phyloP scores from a whole-genome alignment of 2,113 vertebrate species.

The Aythya baeri region DNA sequence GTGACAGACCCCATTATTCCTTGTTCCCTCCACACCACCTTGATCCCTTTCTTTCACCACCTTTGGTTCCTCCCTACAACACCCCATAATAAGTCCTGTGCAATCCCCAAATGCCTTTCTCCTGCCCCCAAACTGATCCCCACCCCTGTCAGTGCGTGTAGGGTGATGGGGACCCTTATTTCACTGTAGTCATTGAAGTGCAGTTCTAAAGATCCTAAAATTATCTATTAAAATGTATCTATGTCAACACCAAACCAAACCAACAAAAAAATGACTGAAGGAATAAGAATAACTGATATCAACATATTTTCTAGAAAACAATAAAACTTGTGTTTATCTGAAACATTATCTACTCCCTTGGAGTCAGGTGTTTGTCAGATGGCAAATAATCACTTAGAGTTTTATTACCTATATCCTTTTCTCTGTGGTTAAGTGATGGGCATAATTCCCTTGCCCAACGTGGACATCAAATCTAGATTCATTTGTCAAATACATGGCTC shows the following conservation, averaged over 20 bases:
- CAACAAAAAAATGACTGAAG: neutral
- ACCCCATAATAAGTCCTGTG: neutral
- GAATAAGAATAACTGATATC: neutral
- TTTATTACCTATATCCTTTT: neutral
- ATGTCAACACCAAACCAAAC: neutral
- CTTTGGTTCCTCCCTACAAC: neutral
- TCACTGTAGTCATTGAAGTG: neutral
- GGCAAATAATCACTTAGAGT: neutral
- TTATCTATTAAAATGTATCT: neutral
- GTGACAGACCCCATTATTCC: too few species aligned
- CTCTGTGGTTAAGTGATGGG: neutral
- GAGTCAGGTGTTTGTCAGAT: constrained; percentile 16
- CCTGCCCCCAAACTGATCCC: too few species aligned
- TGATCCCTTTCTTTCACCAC: neutral
- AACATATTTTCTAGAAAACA: neutral
- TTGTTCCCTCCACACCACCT: neutral
- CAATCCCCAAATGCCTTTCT: neutral
- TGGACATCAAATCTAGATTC: neutral
- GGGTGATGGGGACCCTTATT: neutral
- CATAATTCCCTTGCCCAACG: neutral
- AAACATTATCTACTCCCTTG: neutral
- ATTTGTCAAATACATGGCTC: neutral
- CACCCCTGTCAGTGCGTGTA: neutral
- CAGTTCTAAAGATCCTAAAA: neutral
- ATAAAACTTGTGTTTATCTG: neutral